Evolutionary conservation across 2,113 vertebrate species (phyloP), one percentile per base, ranked within the genome.

Genomic region (Taxidea taxus): DNA sequence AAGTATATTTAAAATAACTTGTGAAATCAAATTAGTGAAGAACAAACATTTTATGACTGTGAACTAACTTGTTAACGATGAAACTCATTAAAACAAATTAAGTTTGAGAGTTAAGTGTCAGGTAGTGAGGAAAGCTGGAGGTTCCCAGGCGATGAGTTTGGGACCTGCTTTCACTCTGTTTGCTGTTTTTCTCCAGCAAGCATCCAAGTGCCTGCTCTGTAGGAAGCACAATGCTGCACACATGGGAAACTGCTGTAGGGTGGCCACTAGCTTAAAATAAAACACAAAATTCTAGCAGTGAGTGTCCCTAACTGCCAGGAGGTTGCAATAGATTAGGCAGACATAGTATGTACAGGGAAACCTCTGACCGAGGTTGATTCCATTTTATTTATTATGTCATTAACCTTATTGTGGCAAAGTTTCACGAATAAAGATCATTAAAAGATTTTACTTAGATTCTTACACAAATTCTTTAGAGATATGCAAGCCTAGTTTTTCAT

Each of bases 341-440:
- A 66, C 3, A 44, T 56, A 42, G 4, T 25, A 2, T 0, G 58
- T 15, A 7, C 0, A 81, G 78, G 20, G 18, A 39, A 20, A 7
- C 21, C 77, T 20, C 3, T 8, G 68, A 29, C 16, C 1, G 0
- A 14, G 29, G 16, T 9, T 3, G 27, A 39, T 10, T 25, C 18
- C 1, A 1, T 31, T 6, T 37, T 23, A 29, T 37, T 10, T 23
- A 1, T 16, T 23, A n/a, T 8, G 7, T 62, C 74, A 31, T 2
- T 20, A 8, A 3, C 7, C 34, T 34, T 20, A 42, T 44, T 23
- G 7, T 8, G 11, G 34, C 21, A 23, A 9, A 29, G 68, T 3
- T 74, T 64, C 60, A 31, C 0, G 34, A 58, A 39, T 6, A 51
- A 34, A 74, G 44, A 81, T 20, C 25, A 56, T 44, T 7, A 56